phyloP scores from a whole-genome alignment of 53 echinoderm and acorn worm species.

The Apostichopus leukothele region DNA sequence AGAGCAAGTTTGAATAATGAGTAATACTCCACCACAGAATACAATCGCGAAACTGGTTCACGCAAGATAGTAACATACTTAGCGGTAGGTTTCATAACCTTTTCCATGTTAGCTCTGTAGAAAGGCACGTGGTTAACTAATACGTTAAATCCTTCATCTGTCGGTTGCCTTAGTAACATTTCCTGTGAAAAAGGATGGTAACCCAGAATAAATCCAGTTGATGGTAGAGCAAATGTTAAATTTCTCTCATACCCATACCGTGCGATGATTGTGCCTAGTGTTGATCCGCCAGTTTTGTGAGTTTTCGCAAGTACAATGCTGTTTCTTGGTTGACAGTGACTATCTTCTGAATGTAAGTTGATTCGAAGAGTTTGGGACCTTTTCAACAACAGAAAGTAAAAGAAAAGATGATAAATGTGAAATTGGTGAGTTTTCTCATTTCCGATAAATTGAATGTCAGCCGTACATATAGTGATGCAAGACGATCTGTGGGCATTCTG shows the following conservation, averaged over 20 bases:
- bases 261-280: not conserved
- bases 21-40: conserved; percentile 13
- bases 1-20: not conserved
- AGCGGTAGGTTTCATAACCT: conserved; percentile 13
- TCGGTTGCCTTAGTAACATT: not conserved
- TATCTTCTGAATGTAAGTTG: no score
- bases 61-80: conserved; percentile 20
- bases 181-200: not conserved
- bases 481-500: no score
- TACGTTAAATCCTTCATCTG: not conserved
- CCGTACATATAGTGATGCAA: no score
- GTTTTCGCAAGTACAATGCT: conserved; percentile 15
- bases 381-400: not conserved
- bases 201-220: not conserved
- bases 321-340: not conserved
- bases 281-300: no score
- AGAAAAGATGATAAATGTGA: no score
- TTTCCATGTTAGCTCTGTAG: not conserved
- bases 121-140: conserved; percentile 23
- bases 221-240: no score
- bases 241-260: not conserved
- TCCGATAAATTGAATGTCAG: no score
- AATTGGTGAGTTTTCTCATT: no score
- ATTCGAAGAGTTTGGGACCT: not conserved
- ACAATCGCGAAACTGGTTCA: conserved; percentile 19